These are phyloP conservation scores for Pecten maximus DNA, from an alignment of 2,888 invertebrate genomes.

Conservation along the genomic window DNA sequence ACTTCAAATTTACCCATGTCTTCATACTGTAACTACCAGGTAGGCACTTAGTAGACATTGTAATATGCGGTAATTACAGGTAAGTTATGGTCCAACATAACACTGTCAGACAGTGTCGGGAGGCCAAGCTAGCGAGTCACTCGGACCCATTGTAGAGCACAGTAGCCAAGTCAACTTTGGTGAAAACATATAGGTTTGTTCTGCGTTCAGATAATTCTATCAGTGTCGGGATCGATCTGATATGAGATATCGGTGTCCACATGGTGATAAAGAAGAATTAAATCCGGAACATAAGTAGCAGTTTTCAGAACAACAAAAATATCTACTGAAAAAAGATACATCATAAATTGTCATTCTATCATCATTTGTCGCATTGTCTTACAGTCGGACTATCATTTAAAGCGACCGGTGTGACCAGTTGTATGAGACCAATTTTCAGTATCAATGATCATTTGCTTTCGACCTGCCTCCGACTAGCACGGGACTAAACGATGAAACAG, in stretches of 20 bases:
- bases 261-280: slow-evolving; percentile 16
- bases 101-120: slow-evolving; percentile 1
- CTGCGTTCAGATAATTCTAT: background rate
- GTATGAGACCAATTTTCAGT: slow-evolving; percentile 5
- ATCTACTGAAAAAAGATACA: background rate
- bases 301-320: slow-evolving; percentile 17
- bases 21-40: background rate
- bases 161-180: background rate
- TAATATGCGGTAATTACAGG: slow-evolving; percentile 13
- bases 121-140: slow-evolving; percentile 14
- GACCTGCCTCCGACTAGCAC: slow-evolving; percentile 13
- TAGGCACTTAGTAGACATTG: background rate
- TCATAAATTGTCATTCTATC: slow-evolving; percentile 19
- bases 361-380: slow-evolving; percentile 28
- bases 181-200: slow-evolving; percentile 9
- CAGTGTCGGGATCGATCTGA: background rate
- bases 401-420: background rate
- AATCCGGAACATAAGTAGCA: background rate
- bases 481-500: slow-evolving; percentile 8
- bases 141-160: background rate
- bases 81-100: background rate
- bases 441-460: slow-evolving; percentile 10
- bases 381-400: background rate
- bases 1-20: background rate
- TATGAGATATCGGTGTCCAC: background rate